A percentile compares a stretch with the other conserved stretches of the same genome.
phyloP scores from a whole-genome alignment of 2,888 invertebrate genomes.

The Hecatera dysodea region DNA sequence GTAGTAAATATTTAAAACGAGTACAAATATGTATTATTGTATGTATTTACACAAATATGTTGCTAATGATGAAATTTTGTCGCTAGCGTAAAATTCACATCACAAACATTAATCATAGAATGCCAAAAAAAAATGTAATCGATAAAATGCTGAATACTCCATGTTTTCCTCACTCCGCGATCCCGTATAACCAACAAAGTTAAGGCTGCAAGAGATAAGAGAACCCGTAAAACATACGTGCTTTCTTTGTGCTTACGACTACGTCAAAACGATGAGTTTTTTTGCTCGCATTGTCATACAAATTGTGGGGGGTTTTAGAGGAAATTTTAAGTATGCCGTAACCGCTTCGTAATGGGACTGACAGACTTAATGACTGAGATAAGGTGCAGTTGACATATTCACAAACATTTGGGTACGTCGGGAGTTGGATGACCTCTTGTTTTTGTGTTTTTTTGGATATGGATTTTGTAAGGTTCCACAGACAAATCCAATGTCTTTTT shows the following conservation, averaged over 20 bases:
- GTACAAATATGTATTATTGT: too few relatives aligned
- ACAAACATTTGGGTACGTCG: slow-evolving; percentile 5
- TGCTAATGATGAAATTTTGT: too few relatives aligned
- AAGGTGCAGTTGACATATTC: slow-evolving; percentile 57
- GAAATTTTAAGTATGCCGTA: slow-evolving; percentile 34
- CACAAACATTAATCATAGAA: background rate
- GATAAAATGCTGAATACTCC: slow-evolving; percentile 13
- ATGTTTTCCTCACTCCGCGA: slow-evolving; percentile 43
- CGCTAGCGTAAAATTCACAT: too few relatives aligned
- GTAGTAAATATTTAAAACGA: too few relatives aligned
- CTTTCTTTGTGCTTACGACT: slow-evolving; percentile 75
- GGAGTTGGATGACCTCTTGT: slow-evolving; percentile 24
- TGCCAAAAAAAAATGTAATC: background rate
- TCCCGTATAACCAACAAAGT: slow-evolving; percentile 79
- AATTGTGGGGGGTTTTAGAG: slow-evolving; percentile 38
- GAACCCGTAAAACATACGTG: slow-evolving; percentile 78
- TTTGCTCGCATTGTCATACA: slow-evolving; percentile 48
- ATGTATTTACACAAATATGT: too few relatives aligned
- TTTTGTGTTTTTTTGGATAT: slow-evolving; percentile 13
- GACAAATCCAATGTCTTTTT: background rate
- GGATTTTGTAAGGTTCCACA: background rate
- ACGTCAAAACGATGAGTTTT: slow-evolving; percentile 72
- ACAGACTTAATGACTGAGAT: slow-evolving; percentile 51
- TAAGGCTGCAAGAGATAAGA: slow-evolving; percentile 75
- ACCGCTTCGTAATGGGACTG: slow-evolving; percentile 45